Percentiles rank a stretch among this genome's conserved stretches.
These are phyloP conservation scores for Magallana nippona DNA, from an alignment of 2,888 invertebrate species.

Conservation along the genomic window DNA sequence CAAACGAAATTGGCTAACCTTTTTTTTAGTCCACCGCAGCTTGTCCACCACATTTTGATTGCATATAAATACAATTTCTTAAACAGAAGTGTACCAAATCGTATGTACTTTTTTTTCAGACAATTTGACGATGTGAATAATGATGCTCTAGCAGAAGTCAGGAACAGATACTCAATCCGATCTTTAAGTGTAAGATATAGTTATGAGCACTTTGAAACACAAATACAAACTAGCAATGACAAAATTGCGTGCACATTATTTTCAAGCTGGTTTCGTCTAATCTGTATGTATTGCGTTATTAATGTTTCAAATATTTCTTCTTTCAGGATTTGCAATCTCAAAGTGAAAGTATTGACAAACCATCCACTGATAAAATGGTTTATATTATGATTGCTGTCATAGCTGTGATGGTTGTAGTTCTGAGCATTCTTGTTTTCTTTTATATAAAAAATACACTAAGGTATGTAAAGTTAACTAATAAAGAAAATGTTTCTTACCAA, in stretches of 20 bases:
- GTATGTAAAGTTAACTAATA: not conserved
- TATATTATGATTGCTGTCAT: conserved; percentile 55
- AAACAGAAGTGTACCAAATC: no score
- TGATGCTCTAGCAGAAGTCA: not conserved
- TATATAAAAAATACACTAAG: conserved; percentile 32
- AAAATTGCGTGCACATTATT: no score
- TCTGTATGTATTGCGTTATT: no score
- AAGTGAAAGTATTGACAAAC: no score
- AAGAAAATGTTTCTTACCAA: no score
- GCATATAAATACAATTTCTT: no score
- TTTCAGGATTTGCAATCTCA: not conserved
- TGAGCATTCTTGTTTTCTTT: conserved; percentile 48
- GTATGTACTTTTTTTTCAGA: not conserved
- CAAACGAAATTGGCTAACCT: no score
- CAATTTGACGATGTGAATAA: not conserved
- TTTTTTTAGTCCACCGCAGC: no score
- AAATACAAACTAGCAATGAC: no score
- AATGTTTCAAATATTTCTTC: not conserved
- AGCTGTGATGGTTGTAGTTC: conserved; percentile 46
- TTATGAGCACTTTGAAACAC: no score
- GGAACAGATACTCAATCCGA: not conserved
- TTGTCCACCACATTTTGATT: no score
- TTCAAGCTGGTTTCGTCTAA: no score
- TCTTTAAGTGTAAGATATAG: not conserved
- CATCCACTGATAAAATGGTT: not conserved